These are phyloP conservation scores for Hylaeus anthracinus DNA, from an alignment of 1,140 invertebrate species.

Conservation along the genomic window DNA sequence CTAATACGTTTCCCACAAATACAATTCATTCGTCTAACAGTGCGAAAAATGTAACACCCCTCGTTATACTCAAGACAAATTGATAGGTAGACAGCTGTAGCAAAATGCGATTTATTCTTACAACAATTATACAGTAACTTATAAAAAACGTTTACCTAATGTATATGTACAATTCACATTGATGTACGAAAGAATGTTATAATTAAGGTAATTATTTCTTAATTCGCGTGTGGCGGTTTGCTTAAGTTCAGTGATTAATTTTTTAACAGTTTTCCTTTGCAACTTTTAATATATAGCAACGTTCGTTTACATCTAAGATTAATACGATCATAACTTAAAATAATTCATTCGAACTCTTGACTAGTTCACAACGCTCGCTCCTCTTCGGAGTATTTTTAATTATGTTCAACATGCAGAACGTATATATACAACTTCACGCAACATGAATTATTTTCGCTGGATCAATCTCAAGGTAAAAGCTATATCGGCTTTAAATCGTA, in stretches of 20 bases:
- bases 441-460: background rate
- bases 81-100: background rate
- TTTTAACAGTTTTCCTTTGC: background rate
- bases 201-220: background rate
- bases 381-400: conserved; percentile 10
- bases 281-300: background rate
- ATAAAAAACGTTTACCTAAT: conserved; percentile 43
- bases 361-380: conserved; percentile 36
- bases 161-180: conserved; percentile 57
- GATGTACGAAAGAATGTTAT: background rate
- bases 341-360: conserved; percentile 31
- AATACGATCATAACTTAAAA: background rate
- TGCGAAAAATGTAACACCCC: no score
- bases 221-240: background rate
- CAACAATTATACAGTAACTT: conserved; percentile 60
- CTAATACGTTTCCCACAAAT: no score
- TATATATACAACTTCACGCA: background rate
- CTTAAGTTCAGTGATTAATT: background rate
- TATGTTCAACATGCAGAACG: background rate
- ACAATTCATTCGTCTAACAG: no score
- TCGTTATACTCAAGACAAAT: no score
- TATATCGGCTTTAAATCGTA: background rate
- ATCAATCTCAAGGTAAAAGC: background rate
- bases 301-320: background rate
- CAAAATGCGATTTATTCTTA: conserved; percentile 51